phyloP scores from a whole-genome alignment of 35 echinoderm and acorn worm species.

The Strongylocentrotus purpuratus region DNA sequence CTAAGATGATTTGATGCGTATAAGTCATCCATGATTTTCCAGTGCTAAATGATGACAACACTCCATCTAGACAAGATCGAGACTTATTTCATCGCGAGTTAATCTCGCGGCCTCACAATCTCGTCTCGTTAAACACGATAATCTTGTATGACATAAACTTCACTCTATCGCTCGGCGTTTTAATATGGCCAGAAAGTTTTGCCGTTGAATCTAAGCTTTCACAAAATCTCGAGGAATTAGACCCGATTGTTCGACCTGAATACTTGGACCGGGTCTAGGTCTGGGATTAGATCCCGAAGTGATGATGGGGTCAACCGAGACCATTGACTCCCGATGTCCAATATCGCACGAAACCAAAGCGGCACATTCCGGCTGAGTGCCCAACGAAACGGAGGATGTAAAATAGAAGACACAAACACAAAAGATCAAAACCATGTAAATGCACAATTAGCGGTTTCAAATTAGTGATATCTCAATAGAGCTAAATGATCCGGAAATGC shows the following conservation, averaged over 20 bases:
- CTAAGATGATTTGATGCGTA: too few relatives aligned
- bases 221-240: neutral
- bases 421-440: neutral
- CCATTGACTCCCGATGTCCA: neutral
- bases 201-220: neutral
- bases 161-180: too few relatives aligned
- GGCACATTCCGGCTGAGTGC: neutral
- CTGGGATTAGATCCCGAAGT: neutral
- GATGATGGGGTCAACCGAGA: neutral
- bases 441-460: neutral
- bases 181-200: too few relatives aligned
- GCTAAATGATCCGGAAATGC: constrained; percentile 8
- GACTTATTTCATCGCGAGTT: neutral
- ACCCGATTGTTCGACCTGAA: neutral
- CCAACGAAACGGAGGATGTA: neutral
- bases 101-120: neutral
- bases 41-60: too few relatives aligned
- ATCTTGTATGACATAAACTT: too few relatives aligned
- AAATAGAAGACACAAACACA: neutral
- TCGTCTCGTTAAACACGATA: neutral
- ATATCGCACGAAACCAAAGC: neutral
- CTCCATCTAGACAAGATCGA: too few relatives aligned
- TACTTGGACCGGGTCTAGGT: neutral
- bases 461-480: neutral
- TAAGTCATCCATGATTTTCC: too few relatives aligned